These are phyloP conservation scores for Glaucidium brasilianum DNA, from an alignment of 2,113 vertebrate species.

Conservation along the genomic window DNA sequence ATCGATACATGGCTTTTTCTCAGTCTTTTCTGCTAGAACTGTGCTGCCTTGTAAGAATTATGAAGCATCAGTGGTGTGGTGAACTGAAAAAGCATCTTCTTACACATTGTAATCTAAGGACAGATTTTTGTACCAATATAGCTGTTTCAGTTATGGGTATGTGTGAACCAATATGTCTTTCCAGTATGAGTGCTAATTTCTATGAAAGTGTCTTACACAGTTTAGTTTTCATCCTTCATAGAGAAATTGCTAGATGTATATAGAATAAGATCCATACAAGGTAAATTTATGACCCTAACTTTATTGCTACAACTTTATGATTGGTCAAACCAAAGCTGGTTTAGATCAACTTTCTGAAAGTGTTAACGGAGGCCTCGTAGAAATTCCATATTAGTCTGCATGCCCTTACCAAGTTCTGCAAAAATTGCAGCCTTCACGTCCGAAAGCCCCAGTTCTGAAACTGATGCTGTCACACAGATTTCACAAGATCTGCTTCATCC, in stretches of 20 bases:
- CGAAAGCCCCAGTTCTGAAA: neutral
- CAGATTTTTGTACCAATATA: neutral
- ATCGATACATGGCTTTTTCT: accelerated
- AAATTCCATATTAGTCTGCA: neutral
- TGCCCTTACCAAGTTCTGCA: neutral
- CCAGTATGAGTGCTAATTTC: neutral
- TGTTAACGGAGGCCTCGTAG: neutral
- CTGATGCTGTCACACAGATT: neutral
- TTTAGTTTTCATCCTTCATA: neutral
- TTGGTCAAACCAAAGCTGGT: neutral
- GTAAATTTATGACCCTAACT: neutral
- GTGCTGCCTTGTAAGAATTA: neutral
- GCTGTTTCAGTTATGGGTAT: neutral
- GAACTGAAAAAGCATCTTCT: neutral
- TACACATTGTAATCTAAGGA: neutral
- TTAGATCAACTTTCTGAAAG: neutral
- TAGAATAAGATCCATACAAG: neutral
- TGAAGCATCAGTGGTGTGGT: neutral
- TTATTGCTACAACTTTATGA: neutral
- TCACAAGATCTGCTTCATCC: neutral
- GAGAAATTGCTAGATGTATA: neutral
- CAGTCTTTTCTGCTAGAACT: neutral
- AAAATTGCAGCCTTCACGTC: neutral
- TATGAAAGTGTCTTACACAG: neutral
- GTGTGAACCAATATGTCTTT: neutral